phyloP scores from a whole-genome alignment of 2,797 vertebrate species.

The Tolypeutes matacus region DNA sequence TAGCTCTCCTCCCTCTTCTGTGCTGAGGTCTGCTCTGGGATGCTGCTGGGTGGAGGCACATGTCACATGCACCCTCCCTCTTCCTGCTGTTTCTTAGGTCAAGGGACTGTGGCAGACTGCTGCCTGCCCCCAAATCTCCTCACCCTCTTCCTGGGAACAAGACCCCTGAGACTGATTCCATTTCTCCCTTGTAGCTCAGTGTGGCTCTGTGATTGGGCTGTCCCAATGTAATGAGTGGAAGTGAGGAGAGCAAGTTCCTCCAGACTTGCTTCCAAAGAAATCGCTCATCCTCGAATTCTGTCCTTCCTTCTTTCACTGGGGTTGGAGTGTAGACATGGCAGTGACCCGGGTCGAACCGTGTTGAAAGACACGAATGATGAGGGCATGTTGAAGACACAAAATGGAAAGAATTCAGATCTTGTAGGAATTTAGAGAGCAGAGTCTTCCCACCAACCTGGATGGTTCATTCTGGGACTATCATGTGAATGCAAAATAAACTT shows the following conservation, averaged over 20 bases:
- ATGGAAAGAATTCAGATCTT: neutral
- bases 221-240: too few relatives aligned
- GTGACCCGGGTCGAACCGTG: neutral
- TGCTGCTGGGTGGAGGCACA: neutral
- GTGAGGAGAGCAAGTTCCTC: fast-evolving
- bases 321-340: neutral
- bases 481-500: neutral
- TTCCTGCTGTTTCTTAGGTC: neutral
- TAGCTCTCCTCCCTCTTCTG: neutral
- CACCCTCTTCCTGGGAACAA: neutral
- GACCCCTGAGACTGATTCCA: neutral
- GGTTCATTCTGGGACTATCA: too few relatives aligned
- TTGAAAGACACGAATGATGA: neutral
- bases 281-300: neutral
- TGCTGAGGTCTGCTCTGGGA: neutral
- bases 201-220: neutral
- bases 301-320: fast-evolving
- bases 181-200: neutral
- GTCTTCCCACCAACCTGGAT: neutral
- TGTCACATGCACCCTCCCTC: neutral
- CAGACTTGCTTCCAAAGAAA: neutral
- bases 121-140: neutral
- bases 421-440: neutral
- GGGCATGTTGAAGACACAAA: neutral
- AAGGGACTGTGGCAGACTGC: too few relatives aligned